Evolutionary conservation across 2,888 invertebrate genomes (phyloP).

Genomic region (Hylaea fasciaria): DNA sequence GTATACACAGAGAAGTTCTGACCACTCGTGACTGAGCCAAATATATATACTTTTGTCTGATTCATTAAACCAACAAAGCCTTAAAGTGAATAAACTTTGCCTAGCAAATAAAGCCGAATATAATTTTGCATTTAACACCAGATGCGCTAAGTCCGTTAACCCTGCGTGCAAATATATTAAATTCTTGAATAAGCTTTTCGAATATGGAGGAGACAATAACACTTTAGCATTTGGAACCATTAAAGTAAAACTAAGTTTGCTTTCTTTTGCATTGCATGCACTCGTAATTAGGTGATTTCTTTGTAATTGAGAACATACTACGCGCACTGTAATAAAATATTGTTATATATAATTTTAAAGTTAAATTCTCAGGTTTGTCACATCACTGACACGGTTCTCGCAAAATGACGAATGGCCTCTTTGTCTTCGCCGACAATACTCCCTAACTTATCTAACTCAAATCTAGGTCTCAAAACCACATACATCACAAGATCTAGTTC

Average conservation of each 20-base stretch:
- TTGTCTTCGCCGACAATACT: constrained; percentile 14
- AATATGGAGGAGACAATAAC: no score
- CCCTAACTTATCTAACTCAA: background rate
- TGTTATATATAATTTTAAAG: no score
- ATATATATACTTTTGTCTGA: background rate
- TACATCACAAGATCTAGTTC: constrained; percentile 44
- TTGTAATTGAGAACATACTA: no score
- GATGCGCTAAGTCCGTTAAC: constrained; percentile 24
- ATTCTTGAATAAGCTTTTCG: background rate
- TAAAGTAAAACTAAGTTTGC: no score
- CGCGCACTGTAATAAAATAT: no score
- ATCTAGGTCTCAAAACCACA: constrained; percentile 18
- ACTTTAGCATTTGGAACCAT: no score
- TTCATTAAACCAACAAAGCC: constrained; percentile 15
- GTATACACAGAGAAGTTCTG: no score
- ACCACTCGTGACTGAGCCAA: no score
- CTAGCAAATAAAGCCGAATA: constrained; percentile 24
- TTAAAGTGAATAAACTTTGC: constrained; percentile 32
- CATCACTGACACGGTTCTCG: constrained; percentile 14
- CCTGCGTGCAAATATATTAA: constrained; percentile 23
- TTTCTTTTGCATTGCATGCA: no score
- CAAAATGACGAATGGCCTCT: constrained; percentile 24
- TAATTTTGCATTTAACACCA: constrained; percentile 29
- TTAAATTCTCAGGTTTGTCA: constrained; percentile 17
- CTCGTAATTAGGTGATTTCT: no score